Evolutionary conservation across 2,888 invertebrate genomes (phyloP), one percentile per base, ranked within the genome.

Genomic region (Cheilosia variabilis): DNA sequence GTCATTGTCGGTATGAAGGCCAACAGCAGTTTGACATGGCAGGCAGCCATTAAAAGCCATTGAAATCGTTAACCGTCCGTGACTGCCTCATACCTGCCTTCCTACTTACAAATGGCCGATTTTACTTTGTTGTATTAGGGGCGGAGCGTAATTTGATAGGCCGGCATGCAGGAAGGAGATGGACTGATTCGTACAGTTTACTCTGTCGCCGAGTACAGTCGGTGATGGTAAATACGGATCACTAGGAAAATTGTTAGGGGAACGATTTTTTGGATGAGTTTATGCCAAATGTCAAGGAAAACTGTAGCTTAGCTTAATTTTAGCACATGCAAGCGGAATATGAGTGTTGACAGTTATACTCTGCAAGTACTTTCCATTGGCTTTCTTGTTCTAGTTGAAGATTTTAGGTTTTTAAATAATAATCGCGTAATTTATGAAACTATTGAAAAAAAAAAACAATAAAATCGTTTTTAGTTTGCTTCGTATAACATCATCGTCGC

Each of bases 91-190:
- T 83, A 77, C 77, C 77, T 75, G 63, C 58, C 73, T 58, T 66
- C 79, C 83, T 68, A 62, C 71, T 84, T 84, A 62, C 79, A 84
- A 84, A 84, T 84, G 84, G 84, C 84, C 45, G 79, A 60, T 60
- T 65, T 66, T 22, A 43, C 37, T 69, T 66, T 84, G 47, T 43
- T 79, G 41, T 37, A 6, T 55, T 50, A 34, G 55, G 84, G 84
- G 84, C 84, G 84, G 84, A 66, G 84, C 79, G 13, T 71, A 19
- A n/a, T 9, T 27, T 37, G 37, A 37, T 37, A 37, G 13, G 37
- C 31, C 50, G 1, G 45, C n/a, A 34, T 41, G 52, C 53, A 37
- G 19, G 50, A 10, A 50, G 53, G 34, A 69, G 15, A 19, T 22
- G 41, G n/a, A 24, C 1, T 27, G 10, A 17, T 31, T 15, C 19